phyloP scores from a whole-genome alignment of 2,113 vertebrate genomes.

The Zosterops borbonicus region DNA sequence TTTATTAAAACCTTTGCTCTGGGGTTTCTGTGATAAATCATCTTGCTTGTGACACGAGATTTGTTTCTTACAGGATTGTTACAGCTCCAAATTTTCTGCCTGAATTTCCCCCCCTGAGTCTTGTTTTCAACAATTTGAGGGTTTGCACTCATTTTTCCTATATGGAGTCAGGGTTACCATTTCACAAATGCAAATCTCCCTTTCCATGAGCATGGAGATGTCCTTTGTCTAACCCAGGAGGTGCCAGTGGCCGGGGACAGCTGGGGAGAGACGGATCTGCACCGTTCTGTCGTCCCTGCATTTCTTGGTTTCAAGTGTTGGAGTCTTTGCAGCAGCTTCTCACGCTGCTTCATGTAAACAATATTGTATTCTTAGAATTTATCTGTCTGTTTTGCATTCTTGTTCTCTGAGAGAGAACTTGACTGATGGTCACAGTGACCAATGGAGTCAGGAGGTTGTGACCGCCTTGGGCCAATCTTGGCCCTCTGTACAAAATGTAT shows the following conservation, averaged over 20 bases:
- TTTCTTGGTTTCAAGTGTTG: no score
- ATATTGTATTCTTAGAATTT: no score
- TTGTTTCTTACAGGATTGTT: neutral
- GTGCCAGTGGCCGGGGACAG: neutral
- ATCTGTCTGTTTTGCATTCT: no score
- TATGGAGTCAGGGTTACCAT: neutral
- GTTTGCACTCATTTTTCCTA: neutral
- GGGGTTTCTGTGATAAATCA: neutral
- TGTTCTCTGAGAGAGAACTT: no score
- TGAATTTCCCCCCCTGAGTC: neutral
- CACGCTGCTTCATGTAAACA: no score
- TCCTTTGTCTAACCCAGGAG: neutral
- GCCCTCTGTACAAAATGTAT: no score
- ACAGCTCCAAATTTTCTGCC: neutral
- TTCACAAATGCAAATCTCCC: neutral
- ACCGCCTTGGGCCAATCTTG: no score
- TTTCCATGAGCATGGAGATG: rapidly evolving
- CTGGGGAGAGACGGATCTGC: neutral
- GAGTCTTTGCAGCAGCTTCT: no score
- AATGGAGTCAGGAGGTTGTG: no score
- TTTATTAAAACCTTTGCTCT: neutral
- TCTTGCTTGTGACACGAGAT: neutral
- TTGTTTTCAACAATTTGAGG: neutral
- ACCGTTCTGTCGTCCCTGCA: no score
- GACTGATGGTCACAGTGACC: no score